These are phyloP conservation scores for Pararge aegeria DNA, from an alignment of 1,140 invertebrate species.

Conservation along the genomic window DNA sequence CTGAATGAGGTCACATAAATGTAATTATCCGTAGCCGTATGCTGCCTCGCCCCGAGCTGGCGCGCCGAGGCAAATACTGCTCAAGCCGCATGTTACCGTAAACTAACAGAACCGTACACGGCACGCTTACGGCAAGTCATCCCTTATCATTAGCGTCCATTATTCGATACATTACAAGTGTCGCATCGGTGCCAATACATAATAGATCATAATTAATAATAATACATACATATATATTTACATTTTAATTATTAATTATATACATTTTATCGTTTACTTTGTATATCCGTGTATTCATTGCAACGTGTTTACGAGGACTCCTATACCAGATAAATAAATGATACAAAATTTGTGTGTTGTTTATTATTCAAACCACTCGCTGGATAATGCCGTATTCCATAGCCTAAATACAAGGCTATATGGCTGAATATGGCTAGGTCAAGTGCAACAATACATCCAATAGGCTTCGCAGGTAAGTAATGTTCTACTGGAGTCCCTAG, in stretches of 20 bases:
- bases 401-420: too few relatives aligned
- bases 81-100: not conserved
- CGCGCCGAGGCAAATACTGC: not conserved
- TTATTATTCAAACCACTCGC: constrained; percentile 15
- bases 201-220: constrained; percentile 50
- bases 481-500: too few relatives aligned
- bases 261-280: constrained; percentile 72
- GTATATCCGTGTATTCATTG: constrained; percentile 64
- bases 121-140: constrained; percentile 1
- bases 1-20: too few relatives aligned
- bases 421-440: too few relatives aligned
- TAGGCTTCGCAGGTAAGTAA: too few relatives aligned
- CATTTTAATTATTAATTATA: constrained; percentile 54
- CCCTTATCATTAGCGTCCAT: constrained; percentile 52
- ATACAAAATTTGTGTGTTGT: constrained; percentile 41
- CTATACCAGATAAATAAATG: constrained; percentile 66
- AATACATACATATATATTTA: constrained; percentile 58
- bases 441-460: too few relatives aligned
- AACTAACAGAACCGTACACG: not conserved
- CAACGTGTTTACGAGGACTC: constrained; percentile 61
- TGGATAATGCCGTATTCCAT: too few relatives aligned
- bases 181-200: constrained; percentile 62
- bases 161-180: constrained; percentile 36
- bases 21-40: too few relatives aligned
- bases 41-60: too few relatives aligned